Percentiles rank a stretch among this genome's conserved stretches.
These are phyloP conservation scores for Octomys mimax DNA, from an alignment of 2,797 vertebrate genomes.

Conservation along the genomic window DNA sequence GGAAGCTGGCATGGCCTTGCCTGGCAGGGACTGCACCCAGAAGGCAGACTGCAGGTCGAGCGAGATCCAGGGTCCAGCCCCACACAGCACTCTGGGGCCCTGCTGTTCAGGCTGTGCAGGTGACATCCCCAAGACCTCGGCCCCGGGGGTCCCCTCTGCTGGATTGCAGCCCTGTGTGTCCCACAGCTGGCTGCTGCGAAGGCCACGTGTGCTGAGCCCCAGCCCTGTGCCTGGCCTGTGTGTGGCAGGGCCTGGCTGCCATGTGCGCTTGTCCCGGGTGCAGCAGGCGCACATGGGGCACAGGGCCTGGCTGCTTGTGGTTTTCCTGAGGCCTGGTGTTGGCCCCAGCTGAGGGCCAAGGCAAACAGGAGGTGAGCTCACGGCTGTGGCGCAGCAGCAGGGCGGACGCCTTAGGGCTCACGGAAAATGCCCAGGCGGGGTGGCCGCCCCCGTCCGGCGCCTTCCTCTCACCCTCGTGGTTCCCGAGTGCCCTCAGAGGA, in stretches of 20 bases:
- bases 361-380: constrained; percentile 82
- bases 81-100: fast-evolving
- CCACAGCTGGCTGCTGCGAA: not conserved
- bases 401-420: not conserved
- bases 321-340: constrained; percentile 44
- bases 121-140: not conserved
- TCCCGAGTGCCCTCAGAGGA: not conserved
- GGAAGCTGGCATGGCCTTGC: not conserved
- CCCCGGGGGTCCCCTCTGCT: not conserved
- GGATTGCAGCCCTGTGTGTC: not conserved
- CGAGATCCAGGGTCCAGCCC: not conserved
- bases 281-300: not conserved
- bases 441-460: not conserved
- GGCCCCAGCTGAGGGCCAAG: constrained; percentile 38
- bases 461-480: not conserved
- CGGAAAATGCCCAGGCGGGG: not conserved
- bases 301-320: not conserved
- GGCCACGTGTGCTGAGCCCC: not conserved
- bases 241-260: constrained; percentile 32
- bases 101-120: not conserved
- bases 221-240: constrained; percentile 47
- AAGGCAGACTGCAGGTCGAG: not conserved
- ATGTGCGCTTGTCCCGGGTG: not conserved
- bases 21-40: not conserved
- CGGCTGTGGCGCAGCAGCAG: not conserved